Evolutionary conservation across 1,140 invertebrate genomes (phyloP), one percentile per base, ranked within the genome.

Genomic region (Solenopsis fugax): DNA sequence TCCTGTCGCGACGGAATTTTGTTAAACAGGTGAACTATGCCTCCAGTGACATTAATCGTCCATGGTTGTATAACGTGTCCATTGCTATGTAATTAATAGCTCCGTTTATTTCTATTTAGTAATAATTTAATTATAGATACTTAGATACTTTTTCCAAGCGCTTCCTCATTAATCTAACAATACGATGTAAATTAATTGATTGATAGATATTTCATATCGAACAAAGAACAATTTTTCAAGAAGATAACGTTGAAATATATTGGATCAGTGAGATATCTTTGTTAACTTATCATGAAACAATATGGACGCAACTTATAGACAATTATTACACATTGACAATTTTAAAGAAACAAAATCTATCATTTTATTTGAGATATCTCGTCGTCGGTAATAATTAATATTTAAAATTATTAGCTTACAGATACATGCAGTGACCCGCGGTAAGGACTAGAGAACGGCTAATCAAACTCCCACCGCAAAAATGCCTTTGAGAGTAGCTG

Each of bases 401-500:
- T 10, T 76, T 60, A 16, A 77, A 62, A 65, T 78, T 13, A 10
- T 24, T 21, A 6, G 1, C 88, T 92, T 87, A 94, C 92, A 84
- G n/a, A 21, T 86, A 92, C 88, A 94, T 86, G 52, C 94, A 95
- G 62, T 95, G 94, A 7, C 82, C 94, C 0, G 94, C 94, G 0
- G 94, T 94, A 16, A 95, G 62, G 3, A 95, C 72, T 54, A 90
- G 52, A 6, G 60, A 41, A 7, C 71, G 16, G 10, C 82, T 41
- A 48, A 94, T 93, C 10, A 95, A 37, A 24, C 67, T 92, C 0
- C 92, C 94, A 0, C 94, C 94, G 64, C 94, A 95, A 67, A 95
- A 95, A 67, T 94, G 93, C 6, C 0, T 10, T 1, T 24, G 5
- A 7, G 56, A 88, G 52, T 64, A 90, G 12, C 37, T 90, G 52